These are phyloP conservation scores for Macroramphosus scolopax DNA, from an alignment of 2,797 vertebrate species.

Conservation along the genomic window DNA sequence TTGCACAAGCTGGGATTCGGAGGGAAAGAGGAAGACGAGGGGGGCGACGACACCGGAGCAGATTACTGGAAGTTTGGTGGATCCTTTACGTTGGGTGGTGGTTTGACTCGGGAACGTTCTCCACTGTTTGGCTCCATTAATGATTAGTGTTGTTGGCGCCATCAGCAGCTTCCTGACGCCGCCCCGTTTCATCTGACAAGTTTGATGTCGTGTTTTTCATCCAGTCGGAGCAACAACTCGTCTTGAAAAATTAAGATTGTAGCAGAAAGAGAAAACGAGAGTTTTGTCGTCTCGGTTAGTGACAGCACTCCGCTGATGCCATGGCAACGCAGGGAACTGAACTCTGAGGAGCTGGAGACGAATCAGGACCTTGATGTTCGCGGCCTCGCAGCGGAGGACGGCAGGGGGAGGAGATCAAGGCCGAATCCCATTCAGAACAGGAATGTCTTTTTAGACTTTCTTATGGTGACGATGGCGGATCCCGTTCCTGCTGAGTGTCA, in stretches of 20 bases:
- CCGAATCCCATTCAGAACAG: constrained; percentile 34
- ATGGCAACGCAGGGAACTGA: constrained; percentile 73
- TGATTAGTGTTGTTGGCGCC: constrained; percentile 13
- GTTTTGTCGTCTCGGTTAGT: constrained; percentile 49
- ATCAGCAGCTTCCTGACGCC: constrained; percentile 3
- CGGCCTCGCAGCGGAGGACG: constrained; percentile 46
- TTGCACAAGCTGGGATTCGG: constrained; percentile 31
- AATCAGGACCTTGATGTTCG: constrained; percentile 69
- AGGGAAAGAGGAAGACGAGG: constrained; percentile 27
- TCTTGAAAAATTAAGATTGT: constrained; percentile 31
- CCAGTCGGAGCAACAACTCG: constrained; percentile 5
- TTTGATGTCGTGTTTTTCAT: constrained; percentile 13
- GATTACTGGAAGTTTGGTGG: constrained; percentile 28
- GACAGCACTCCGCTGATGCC: constrained; percentile 66
- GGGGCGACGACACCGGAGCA: constrained; percentile 18
- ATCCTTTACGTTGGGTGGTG: constrained; percentile 12
- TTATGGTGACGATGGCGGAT: constrained; percentile 3
- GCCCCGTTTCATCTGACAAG: constrained; percentile 7
- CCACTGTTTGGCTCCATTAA: constrained; percentile 29
- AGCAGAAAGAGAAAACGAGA: constrained; percentile 31
- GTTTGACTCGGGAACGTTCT: constrained; percentile 17
- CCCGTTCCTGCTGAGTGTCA: too few relatives aligned
- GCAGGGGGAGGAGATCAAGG: constrained; percentile 50
- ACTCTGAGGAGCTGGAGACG: constrained; percentile 61
- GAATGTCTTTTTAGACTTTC: constrained; percentile 13